Percentiles rank a stretch among this genome's conserved stretches.
phyloP scores from a whole-genome alignment of 2,113 vertebrate species.

The Candoia aspera region DNA sequence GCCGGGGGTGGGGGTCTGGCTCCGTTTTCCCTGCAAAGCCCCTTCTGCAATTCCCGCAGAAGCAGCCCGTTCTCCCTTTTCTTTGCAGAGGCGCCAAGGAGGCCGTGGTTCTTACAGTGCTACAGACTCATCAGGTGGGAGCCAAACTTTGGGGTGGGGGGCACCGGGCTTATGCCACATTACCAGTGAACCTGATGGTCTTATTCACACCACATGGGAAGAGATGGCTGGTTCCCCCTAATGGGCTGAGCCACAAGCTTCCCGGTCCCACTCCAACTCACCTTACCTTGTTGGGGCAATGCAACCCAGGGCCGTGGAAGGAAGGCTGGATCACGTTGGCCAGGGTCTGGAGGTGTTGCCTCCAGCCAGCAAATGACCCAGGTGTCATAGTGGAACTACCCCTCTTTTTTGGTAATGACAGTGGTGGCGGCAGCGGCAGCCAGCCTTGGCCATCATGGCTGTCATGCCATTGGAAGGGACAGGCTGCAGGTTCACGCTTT shows the following conservation, averaged over 20 bases:
- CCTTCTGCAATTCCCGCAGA: neutral
- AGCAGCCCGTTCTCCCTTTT: constrained; percentile 58
- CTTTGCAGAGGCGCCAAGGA: constrained; percentile 89
- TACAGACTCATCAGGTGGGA: constrained; percentile 94
- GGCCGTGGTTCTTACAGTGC: constrained; percentile 91
- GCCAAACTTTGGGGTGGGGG: neutral
- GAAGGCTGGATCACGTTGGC: neutral
- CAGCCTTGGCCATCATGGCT: fast-evolving
- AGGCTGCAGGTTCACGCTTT: neutral
- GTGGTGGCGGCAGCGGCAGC: neutral
- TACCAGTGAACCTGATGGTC: neutral
- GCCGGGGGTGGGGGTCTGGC: too few relatives aligned
- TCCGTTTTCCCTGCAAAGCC: neutral
- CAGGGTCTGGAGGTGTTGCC: neutral
- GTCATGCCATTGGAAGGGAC: neutral
- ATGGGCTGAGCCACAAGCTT: neutral
- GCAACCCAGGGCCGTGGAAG: neutral
- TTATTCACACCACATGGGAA: neutral
- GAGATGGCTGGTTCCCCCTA: neutral
- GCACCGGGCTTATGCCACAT: neutral
- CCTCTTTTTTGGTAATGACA: neutral
- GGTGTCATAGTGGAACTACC: neutral
- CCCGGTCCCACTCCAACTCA: neutral
- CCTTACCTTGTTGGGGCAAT: neutral
- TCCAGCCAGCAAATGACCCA: neutral